Base-by-base conservation (phyloP, 2,888 invertebrate species). In the Aleiodes testaceus region DNA sequence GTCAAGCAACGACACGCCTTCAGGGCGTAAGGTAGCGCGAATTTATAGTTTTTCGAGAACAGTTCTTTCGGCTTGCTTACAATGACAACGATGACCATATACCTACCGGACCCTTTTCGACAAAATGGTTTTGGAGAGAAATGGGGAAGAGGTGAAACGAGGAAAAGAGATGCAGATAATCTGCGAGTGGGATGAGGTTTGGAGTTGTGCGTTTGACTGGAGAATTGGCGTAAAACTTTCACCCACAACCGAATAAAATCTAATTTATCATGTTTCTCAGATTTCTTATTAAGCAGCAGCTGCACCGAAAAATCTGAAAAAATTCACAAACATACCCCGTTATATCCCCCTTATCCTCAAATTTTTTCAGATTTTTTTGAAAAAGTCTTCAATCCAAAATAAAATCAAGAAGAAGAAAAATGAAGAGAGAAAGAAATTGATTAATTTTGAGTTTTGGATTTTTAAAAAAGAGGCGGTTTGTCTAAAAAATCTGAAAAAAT, bases 161-260 rank as follows among this genome's bases (percentile, higher is more conserved):
- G 22, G 45, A 44, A 67, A 67, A 59, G 44, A 68, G 26, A 50
- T 16, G 49, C 36, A 49, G 42, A 45, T 16, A 47, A 26, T 26
- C 5, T 26, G 26, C 5, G 14, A 16, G 67, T 69, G 36, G 70
- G 73, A 69, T 30, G 67, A 69, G 72, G 67, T 74, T 68, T 74
- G 69, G 63, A 75, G 77, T 81, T 81, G 82, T 80, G 80, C 66
- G 45, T 42, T 22, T 67, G 47, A 67, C 59, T 47, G 16, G 67
- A 11, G 5, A 12, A 42, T 78, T 72, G 70, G 26, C 26, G 26
- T 75, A 77, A 81, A 78, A 83, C 82, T 83, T 83, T 83, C 82
- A 83, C 82, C 83, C 79, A 79, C 75, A 76, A 76, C 78, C 76
- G 78, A 74, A 64, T 74, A 79, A 81, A 83, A n/a, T n/a, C n/a